phyloP scores from a whole-genome alignment of 2,113 vertebrate genomes.

The Lepisosteus osseus region DNA sequence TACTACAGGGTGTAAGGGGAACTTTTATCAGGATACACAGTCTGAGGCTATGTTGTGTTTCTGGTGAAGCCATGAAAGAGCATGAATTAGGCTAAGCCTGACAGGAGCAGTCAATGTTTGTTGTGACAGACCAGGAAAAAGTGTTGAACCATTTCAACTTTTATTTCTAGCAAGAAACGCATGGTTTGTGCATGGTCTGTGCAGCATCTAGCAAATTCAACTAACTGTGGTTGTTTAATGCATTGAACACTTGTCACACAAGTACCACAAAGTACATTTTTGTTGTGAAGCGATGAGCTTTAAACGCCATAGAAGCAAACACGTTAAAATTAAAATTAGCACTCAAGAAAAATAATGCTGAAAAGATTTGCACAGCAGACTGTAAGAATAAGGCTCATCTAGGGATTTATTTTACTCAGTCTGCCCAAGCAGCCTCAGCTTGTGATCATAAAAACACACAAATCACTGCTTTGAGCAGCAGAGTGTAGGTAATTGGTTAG shows the following conservation, averaged over 20 bases:
- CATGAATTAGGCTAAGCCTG: conserved; percentile 42
- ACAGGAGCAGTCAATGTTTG: conserved; percentile 41
- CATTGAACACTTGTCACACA: too few species aligned
- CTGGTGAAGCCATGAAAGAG: conserved; percentile 48
- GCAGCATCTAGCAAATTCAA: not conserved
- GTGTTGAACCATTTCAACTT: conserved; percentile 34
- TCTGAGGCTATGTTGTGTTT: conserved; percentile 44
- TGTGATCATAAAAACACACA: not conserved
- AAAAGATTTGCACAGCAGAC: too few species aligned
- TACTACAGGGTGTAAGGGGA: conserved; percentile 48
- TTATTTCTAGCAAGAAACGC: conserved; percentile 24
- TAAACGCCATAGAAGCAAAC: too few species aligned
- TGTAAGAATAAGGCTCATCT: too few species aligned
- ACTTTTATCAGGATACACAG: conserved; percentile 55
- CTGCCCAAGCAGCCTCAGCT: not conserved
- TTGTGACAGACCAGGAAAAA: conserved; percentile 37
- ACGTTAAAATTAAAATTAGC: too few species aligned
- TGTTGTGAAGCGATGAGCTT: too few species aligned
- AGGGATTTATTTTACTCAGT: not conserved
- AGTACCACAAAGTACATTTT: too few species aligned
- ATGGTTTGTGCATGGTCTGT: not conserved
- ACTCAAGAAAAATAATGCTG: too few species aligned
- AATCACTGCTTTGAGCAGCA: not conserved
- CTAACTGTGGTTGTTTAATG: not conserved
- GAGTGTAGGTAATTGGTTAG: not conserved